Base-by-base conservation (phyloP, 2,797 vertebrate species). In the Molossus molossus region DNA sequence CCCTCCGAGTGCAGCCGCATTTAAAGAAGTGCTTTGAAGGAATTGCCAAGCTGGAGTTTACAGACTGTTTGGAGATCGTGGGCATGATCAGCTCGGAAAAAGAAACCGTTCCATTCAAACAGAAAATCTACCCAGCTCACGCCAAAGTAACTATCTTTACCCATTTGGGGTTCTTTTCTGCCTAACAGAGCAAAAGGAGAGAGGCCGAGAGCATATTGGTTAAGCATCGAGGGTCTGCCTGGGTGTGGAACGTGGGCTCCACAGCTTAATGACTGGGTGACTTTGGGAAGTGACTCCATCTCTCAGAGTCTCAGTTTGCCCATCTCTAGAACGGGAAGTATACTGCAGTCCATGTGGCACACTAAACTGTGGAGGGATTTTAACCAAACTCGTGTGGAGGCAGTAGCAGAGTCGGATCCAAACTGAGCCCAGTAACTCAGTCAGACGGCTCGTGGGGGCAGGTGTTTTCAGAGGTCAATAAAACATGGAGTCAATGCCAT, bases 21-120 rank as follows among this genome's bases (percentile, higher is more conserved):
- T 98, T 99, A 70, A 99, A 99, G 98, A 99, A 99, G 96, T 99
- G 99, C 98, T 99, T 99, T 95, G 99, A 99, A 98, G 99, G 99
- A 88, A 99, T 99, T 1, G 99, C 99, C 86, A 99, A 98, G 93
- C 98, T 99, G 95, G 98, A 99, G 62, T 99, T 99, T 97, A 99
- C 98, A 0, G 94, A 99, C 18, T 96, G 98, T 70, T 72, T 99
- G 97, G 99, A 98, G 91, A 99, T 99, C 9, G 21, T 95, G 9
- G 99, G 99, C 95, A 99, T 99, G 99, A 99, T 99, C 98, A 99
- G 99, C 97, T 99, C 99, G 1, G 99, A 99, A 98, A 99, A 99
- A 87, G 99, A 99, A 98, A 97, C 75, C 0, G 98, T 99, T 55
- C 98, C 99, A 91, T 99, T 99, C 90, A 98, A 98, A 65, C 96